phyloP scores from a whole-genome alignment of 2,113 vertebrate genomes.

The Indicator indicator region DNA sequence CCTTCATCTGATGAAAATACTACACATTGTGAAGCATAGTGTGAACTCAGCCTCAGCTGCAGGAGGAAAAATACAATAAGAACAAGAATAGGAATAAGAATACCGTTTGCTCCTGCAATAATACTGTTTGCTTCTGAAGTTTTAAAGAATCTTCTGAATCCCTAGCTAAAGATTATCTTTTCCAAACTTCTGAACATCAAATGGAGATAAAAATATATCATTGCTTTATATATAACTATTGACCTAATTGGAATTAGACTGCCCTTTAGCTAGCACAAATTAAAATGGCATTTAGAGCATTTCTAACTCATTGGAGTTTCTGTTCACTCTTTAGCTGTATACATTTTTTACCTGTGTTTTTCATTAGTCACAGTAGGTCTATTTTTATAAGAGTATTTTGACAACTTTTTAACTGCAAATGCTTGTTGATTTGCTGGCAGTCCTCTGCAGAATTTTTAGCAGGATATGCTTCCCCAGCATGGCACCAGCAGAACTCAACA shows the following conservation, averaged over 20 bases:
- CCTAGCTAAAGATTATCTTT: background rate
- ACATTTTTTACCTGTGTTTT: constrained; percentile 47
- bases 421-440: constrained; percentile 33
- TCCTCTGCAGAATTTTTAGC: constrained; percentile 12
- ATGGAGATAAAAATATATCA: background rate
- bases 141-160: background rate
- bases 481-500: background rate
- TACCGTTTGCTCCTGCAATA: background rate
- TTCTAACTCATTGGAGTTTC: background rate
- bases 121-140: background rate
- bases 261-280: background rate
- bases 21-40: background rate
- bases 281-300: background rate
- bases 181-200: background rate
- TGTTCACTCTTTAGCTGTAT: constrained; percentile 16
- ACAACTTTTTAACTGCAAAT: constrained; percentile 55
- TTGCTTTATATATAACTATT: background rate
- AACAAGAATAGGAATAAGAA: background rate
- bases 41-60: background rate
- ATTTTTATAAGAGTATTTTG: constrained; percentile 57
- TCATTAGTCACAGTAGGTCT: constrained; percentile 35
- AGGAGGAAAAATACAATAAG: too few species aligned
- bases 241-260: background rate
- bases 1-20: background rate
- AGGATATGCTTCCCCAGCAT: background rate